Evolutionary conservation across 2,888 invertebrate species (phyloP).

Genomic region (Melinopterus prodromus): DNA sequence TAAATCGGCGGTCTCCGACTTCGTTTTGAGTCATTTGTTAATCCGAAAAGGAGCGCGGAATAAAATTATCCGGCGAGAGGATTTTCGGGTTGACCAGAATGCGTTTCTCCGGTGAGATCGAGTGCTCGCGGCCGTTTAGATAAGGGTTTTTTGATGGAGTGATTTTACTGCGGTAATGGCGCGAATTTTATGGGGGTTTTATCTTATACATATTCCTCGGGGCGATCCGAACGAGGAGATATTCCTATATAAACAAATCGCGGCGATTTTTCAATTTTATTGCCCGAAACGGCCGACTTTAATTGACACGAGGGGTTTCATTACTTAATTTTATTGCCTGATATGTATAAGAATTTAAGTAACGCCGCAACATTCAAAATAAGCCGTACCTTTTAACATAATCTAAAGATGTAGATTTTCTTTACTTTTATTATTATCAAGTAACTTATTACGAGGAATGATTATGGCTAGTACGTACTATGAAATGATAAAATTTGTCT

Average conservation of each 20-base stretch:
- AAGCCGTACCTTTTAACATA: not conserved
- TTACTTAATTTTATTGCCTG: not conserved
- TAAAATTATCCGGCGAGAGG: not conserved
- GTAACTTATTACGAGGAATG: no score
- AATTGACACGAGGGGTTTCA: not conserved
- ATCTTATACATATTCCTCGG: conserved; percentile 26
- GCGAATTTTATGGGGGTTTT: conserved; percentile 36
- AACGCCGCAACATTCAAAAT: conserved; percentile 6
- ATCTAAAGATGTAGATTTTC: no score
- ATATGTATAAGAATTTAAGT: conserved; percentile 10
- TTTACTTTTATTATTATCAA: no score
- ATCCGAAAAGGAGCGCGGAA: conserved; percentile 7
- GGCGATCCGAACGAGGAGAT: not conserved
- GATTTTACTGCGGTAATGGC: conserved; percentile 37
- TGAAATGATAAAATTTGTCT: no score
- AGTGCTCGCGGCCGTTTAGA: conserved; percentile 29
- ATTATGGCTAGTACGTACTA: no score
- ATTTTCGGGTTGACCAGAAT: not conserved
- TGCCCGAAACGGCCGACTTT: conserved; percentile 16
- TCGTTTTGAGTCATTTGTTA: conserved; percentile 7
- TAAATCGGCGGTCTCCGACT: not conserved
- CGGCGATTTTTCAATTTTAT: conserved; percentile 20
- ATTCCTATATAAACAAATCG: conserved; percentile 7
- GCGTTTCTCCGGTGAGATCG: not conserved
- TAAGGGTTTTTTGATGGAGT: conserved; percentile 36